phyloP scores from a whole-genome alignment of 2,797 vertebrate species.

The Gymnodraco acuticeps region DNA sequence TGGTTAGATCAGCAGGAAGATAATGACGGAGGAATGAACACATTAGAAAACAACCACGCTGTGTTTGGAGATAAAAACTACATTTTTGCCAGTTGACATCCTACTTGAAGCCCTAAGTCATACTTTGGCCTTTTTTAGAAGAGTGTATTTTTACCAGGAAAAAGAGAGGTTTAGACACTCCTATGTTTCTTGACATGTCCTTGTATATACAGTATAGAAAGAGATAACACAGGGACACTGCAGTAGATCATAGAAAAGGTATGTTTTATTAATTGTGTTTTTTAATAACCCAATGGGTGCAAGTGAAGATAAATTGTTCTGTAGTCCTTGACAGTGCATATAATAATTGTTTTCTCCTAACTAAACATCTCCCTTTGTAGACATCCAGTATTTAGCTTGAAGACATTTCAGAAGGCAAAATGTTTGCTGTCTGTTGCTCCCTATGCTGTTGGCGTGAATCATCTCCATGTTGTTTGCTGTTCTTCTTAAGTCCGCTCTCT shows the following conservation, averaged over 20 bases:
- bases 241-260: not conserved
- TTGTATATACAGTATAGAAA: not conserved
- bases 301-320: not conserved
- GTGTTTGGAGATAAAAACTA: not conserved
- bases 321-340: not conserved
- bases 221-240: not conserved
- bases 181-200: not conserved
- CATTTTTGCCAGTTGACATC: not conserved
- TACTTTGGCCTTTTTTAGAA: not conserved
- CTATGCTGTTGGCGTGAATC: not conserved
- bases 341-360: not conserved
- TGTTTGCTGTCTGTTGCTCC: not conserved
- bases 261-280: not conserved
- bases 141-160: not conserved
- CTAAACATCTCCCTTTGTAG: not conserved
- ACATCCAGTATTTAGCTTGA: not conserved
- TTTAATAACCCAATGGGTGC: not conserved
- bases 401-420: not conserved
- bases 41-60: not conserved
- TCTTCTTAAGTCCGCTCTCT: slow-evolving; percentile 18
- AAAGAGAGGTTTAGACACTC: too few relatives aligned
- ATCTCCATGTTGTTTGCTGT: slow-evolving; percentile 30
- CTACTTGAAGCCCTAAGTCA: not conserved
- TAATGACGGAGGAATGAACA: not conserved
- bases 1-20: slow-evolving; percentile 3